phyloP scores from a whole-genome alignment of 2,888 invertebrate species.

The Xylota segnis region DNA sequence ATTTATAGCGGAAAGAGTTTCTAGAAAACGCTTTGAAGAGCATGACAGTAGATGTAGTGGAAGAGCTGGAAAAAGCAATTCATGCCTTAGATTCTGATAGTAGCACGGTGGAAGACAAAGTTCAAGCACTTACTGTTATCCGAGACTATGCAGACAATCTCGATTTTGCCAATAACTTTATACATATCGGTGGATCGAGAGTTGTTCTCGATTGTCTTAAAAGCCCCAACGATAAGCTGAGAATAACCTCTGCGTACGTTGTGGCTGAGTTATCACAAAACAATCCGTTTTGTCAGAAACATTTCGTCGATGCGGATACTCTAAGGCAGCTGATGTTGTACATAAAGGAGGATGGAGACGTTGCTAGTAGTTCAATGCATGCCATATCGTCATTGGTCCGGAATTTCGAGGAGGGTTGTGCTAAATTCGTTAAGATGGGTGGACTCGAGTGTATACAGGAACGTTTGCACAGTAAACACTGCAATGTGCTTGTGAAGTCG shows the following conservation, averaged over 20 bases:
- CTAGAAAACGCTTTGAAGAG: constrained; percentile 89
- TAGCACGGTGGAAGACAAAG: constrained; percentile 85
- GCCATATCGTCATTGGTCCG: constrained; percentile 92
- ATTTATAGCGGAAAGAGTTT: constrained; percentile 85
- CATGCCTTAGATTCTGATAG: constrained; percentile 86
- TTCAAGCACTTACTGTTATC: constrained; percentile 89
- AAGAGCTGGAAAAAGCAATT: constrained; percentile 88
- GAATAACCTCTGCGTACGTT: constrained; percentile 88
- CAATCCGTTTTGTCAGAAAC: constrained; percentile 92
- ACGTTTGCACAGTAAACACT: constrained; percentile 86
- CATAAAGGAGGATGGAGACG: constrained; percentile 84
- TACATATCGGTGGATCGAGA: constrained; percentile 92
- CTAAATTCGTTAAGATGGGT: constrained; percentile 87
- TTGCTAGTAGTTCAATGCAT: constrained; percentile 89
- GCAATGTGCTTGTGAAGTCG: constrained; percentile 88
- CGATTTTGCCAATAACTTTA: constrained; percentile 93
- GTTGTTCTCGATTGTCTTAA: constrained; percentile 89
- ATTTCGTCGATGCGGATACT: constrained; percentile 88
- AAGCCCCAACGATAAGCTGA: constrained; percentile 87
- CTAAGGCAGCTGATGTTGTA: constrained; percentile 87
- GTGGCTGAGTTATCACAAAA: constrained; percentile 94
- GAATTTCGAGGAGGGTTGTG: constrained; percentile 87
- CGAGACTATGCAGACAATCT: constrained; percentile 90
- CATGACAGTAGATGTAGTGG: constrained; percentile 89
- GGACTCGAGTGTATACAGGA: constrained; percentile 88